phyloP scores from a whole-genome alignment of 2,797 vertebrate species.

The Channa striata region DNA sequence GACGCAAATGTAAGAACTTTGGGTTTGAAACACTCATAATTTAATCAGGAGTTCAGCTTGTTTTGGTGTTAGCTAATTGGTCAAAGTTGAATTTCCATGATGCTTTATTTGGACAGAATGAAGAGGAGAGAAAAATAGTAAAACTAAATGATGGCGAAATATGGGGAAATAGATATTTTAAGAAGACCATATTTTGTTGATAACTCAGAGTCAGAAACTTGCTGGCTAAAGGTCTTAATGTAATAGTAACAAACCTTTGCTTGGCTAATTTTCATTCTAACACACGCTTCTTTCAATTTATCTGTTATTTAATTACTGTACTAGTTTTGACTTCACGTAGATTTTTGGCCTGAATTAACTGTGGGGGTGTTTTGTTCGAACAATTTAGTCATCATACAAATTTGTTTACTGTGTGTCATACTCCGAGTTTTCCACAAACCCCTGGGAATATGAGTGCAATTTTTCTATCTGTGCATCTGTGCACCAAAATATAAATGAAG shows the following conservation, averaged over 20 bases:
- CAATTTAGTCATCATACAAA: slow-evolving; percentile 18
- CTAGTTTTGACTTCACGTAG: slow-evolving; percentile 11
- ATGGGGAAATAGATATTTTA: not conserved
- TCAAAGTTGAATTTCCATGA: not conserved
- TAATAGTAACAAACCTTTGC: slow-evolving; percentile 15
- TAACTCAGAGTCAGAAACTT: slow-evolving; percentile 8
- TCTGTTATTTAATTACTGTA: slow-evolving; percentile 26
- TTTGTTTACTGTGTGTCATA: slow-evolving; percentile 14
- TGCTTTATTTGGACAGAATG: not conserved
- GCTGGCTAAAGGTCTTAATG: slow-evolving; percentile 19
- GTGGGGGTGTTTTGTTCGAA: slow-evolving; percentile 14
- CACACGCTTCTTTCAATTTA: slow-evolving; percentile 27
- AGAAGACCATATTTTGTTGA: not conserved
- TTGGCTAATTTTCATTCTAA: slow-evolving; percentile 32
- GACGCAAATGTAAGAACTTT: not conserved
- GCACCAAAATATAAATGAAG: slow-evolving; percentile 1
- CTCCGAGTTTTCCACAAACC: slow-evolving; percentile 1
- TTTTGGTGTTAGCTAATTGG: slow-evolving; percentile 1
- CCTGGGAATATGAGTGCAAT: not conserved
- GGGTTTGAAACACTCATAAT: not conserved
- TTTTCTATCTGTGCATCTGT: slow-evolving; percentile 4
- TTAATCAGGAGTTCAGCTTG: not conserved
- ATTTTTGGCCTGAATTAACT: slow-evolving; percentile 23
- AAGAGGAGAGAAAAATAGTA: slow-evolving; percentile 1
- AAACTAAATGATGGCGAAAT: not conserved